A percentile compares a stretch with the other conserved stretches of the same genome.
Conservation (phyloP, 2,797 vertebrate genomes). For the Thripadectes ignobilis region DNA sequence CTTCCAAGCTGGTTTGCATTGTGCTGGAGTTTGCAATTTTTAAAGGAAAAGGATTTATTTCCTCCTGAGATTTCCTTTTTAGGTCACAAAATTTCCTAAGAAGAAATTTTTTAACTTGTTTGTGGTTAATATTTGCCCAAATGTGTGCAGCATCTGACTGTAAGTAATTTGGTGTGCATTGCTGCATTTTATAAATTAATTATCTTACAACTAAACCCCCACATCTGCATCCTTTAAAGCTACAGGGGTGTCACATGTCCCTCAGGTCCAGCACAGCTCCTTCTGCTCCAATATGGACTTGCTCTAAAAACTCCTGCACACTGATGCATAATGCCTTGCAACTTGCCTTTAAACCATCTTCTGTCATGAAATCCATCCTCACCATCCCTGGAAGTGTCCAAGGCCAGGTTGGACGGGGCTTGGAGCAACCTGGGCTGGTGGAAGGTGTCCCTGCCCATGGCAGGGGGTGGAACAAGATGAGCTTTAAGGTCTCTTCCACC, state of each 20-base stretch:
- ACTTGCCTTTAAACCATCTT: background rate
- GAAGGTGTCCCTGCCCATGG: background rate
- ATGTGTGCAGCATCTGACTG: background rate
- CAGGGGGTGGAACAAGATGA: background rate
- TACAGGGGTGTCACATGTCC: fast-evolving
- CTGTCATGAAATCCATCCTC: background rate
- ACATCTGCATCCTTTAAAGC: background rate
- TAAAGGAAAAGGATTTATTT: conserved; percentile 41
- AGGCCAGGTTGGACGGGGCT: background rate
- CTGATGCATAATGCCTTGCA: background rate
- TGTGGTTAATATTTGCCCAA: background rate
- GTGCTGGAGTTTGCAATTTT: conserved; percentile 1
- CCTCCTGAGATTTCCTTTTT: conserved; percentile 8
- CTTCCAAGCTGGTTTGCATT: conserved; percentile 39
- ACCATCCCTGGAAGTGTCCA: background rate
- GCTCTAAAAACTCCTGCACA: background rate
- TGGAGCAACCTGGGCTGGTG: background rate
- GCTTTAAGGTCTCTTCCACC: background rate
- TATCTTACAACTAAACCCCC: background rate
- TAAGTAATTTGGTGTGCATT: background rate
- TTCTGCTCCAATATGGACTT: background rate
- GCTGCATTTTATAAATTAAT: background rate
- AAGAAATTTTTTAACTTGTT: background rate
- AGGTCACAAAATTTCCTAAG: background rate
- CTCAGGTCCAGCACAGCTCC: background rate